Evolutionary conservation across 2,797 vertebrate species (phyloP), one percentile per base, ranked within the genome.

Genomic region (Eremophila alpestris): DNA sequence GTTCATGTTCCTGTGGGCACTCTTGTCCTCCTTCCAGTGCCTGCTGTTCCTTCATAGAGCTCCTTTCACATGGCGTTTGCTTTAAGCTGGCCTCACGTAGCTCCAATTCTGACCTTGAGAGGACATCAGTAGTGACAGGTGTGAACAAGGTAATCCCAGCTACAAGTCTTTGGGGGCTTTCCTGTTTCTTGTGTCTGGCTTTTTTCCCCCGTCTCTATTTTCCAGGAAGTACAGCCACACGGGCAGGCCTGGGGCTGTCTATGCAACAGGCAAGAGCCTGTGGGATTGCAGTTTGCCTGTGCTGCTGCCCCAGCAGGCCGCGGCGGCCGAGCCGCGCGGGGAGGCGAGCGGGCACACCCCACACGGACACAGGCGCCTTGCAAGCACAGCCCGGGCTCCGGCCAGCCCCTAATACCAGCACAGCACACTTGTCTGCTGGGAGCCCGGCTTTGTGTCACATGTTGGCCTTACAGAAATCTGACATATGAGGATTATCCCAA

Each of bases 391-490:
- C 71, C 34, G 43, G 95, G 93, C 96, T 87, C 69, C 51, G 45
- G 94, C 90, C 96, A 94, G 97, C 93, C 97, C 92, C 97, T 97
- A 97, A 97, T 90, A 89, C 87, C 96, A 95, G 97, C 96, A 96
- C 84, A 97, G 97, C 96, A 93, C 97, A 78, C 97, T 97, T 92
- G 96, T 97, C 94, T 88, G 94, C 46, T 58, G 96, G 91, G 96
- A 97, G 95, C 96, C 95, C 76, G 92, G 97, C 97, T 94, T 70
- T 74, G 95, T 96, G 97, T 98, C 98, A 98, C 98, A 97, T 98
- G 98, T 62, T 90, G 95, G 97, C 97, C 97, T 97, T 74, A 96
- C 91, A 78, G 97, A 97, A 97, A 98, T 94, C 97, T 98, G 98
- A 96, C 97, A 98, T 97, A 93, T 40, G 95, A 97, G 97, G 97